Evolutionary conservation across 2,797 vertebrate species (phyloP).

Genomic region (Sebastes steindachneri): DNA sequence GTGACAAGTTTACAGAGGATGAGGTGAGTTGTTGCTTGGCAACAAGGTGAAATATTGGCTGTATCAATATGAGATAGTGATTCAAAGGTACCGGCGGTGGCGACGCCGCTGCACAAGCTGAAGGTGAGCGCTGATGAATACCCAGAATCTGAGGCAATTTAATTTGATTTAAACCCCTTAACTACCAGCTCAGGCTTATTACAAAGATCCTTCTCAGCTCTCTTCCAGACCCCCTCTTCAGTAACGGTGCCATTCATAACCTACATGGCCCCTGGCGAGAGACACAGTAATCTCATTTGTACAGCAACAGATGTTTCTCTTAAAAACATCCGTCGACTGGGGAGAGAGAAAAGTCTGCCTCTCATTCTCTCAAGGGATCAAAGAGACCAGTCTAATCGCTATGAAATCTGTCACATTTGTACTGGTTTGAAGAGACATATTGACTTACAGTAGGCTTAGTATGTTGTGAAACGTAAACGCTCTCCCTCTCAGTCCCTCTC

Average conservation of each 20-base stretch:
- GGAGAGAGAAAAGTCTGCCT: slow-evolving; percentile 70
- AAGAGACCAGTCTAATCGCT: slow-evolving; percentile 67
- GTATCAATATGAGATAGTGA: slow-evolving; percentile 55
- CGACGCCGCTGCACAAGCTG: slow-evolving; percentile 21
- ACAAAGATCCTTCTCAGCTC: slow-evolving; percentile 71
- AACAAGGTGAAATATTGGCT: slow-evolving; percentile 71
- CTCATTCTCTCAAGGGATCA: slow-evolving; percentile 72
- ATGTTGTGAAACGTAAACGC: slow-evolving; percentile 48
- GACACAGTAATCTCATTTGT: slow-evolving; percentile 80
- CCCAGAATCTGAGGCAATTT: slow-evolving; percentile 50
- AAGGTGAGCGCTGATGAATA: slow-evolving; percentile 62
- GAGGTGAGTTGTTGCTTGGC: slow-evolving; percentile 86
- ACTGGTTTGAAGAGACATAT: slow-evolving; percentile 63
- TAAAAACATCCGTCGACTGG: slow-evolving; percentile 76
- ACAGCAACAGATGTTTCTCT: slow-evolving; percentile 81
- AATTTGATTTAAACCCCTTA: slow-evolving; percentile 64
- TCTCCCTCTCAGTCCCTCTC: slow-evolving; percentile 13
- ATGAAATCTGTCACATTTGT: slow-evolving; percentile 72
- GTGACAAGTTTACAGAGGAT: slow-evolving; percentile 89
- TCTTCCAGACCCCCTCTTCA: slow-evolving; percentile 43
- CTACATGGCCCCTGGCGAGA: slow-evolving; percentile 65
- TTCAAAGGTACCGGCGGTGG: slow-evolving; percentile 27
- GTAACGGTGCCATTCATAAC: slow-evolving; percentile 73
- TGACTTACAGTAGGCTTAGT: slow-evolving; percentile 64
- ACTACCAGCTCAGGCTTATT: slow-evolving; percentile 59